phyloP scores from a whole-genome alignment of 2,113 vertebrate species.

The Orycteropus afer region DNA sequence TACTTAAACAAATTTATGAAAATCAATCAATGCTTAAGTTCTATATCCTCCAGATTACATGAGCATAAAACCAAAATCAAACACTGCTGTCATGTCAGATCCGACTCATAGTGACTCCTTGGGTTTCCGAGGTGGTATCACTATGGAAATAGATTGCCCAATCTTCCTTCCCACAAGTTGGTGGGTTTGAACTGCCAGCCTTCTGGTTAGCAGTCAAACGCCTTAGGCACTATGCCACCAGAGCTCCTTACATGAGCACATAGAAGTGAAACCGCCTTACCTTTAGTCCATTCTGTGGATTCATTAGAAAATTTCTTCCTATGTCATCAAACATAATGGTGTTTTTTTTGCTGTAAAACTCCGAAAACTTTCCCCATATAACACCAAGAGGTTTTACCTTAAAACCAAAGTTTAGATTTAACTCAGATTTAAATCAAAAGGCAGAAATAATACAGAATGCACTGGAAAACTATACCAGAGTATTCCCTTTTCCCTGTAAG shows the following conservation, averaged over 20 bases:
- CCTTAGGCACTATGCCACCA: no score
- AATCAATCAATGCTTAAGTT: not conserved
- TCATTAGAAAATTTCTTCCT: conserved; percentile 99
- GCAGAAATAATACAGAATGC: not conserved
- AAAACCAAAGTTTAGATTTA: conserved; percentile 71
- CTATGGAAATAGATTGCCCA: no score
- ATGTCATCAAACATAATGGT: conserved; percentile 99
- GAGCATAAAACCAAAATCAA: no score
- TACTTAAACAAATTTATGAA: not conserved
- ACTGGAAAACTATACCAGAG: not conserved
- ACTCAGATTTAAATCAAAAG: conserved; percentile 32
- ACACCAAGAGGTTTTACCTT: conserved; percentile 99
- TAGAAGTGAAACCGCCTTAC: conserved; percentile 83
- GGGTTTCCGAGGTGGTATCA: no score
- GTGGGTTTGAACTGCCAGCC: no score
- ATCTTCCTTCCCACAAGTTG: no score
- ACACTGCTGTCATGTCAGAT: no score
- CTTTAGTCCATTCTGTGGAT: conserved; percentile 99
- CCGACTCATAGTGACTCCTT: no score
- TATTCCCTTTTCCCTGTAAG: not conserved
- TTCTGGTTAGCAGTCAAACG: no score
- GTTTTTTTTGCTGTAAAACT: conserved; percentile 98
- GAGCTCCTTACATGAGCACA: not conserved
- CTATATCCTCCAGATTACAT: not conserved
- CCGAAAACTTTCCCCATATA: conserved; percentile 98